Percentiles rank a stretch among this genome's conserved stretches.
These are phyloP conservation scores for Chrysolina haemoptera DNA, from an alignment of 2,888 invertebrate species.

Conservation along the genomic window DNA sequence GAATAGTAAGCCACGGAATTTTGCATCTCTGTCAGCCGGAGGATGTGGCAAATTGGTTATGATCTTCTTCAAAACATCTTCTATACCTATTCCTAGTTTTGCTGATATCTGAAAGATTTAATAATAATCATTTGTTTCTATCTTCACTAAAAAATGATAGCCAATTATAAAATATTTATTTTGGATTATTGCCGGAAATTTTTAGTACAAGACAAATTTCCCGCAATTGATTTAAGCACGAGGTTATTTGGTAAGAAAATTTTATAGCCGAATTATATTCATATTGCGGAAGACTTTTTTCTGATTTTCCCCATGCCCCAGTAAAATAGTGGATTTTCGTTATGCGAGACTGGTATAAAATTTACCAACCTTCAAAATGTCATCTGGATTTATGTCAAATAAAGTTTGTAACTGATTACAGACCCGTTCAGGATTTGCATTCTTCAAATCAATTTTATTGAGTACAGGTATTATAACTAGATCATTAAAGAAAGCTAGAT, in stretches of 20 bases:
- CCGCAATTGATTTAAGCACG: too few species aligned
- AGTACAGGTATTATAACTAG: conserved; percentile 91
- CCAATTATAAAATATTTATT: too few species aligned
- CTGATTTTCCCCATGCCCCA: too few species aligned
- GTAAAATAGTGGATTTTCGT: too few species aligned
- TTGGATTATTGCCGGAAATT: too few species aligned
- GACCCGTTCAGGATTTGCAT: conserved; percentile 89
- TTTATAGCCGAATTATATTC: too few species aligned
- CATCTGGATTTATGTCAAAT: conserved; percentile 84
- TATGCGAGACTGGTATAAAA: too few species aligned
- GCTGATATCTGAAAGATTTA: conserved; percentile 81
- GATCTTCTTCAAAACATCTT: conserved; percentile 83
- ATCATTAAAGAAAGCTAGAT: conserved; percentile 87
- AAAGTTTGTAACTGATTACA: conserved; percentile 83
- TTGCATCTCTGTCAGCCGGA: conserved; percentile 72
- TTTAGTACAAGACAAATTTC: too few species aligned
- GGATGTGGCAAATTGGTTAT: conserved; percentile 87
- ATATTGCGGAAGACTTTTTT: too few species aligned
- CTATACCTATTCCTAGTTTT: conserved; percentile 89
- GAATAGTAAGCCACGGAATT: conserved; percentile 88
- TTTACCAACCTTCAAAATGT: conserved; percentile 83
- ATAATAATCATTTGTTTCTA: background rate
- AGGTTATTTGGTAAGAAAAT: too few species aligned
- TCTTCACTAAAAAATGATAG: background rate
- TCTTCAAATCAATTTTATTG: conserved; percentile 96